phyloP scores from a whole-genome alignment of 2,797 vertebrate genomes.

The Cossypha niveicapilla region DNA sequence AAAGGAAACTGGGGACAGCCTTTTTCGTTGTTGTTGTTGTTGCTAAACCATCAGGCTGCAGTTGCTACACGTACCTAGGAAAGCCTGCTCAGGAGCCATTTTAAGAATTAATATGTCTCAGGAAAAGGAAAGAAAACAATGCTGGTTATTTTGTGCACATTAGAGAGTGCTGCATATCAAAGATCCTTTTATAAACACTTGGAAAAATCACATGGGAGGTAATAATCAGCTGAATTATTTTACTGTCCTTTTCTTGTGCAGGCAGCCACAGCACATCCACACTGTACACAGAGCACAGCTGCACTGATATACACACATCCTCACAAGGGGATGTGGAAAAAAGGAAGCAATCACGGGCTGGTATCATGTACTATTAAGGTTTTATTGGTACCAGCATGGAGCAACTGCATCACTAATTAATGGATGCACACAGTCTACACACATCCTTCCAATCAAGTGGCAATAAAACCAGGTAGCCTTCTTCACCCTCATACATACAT shows the following conservation, averaged over 20 bases:
- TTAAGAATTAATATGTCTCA: constrained; percentile 31
- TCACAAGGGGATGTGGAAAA: background rate
- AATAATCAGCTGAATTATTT: background rate
- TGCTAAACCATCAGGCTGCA: constrained; percentile 11
- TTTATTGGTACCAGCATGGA: constrained; percentile 40
- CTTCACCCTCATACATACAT: background rate
- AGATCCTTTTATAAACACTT: background rate
- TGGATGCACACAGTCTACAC: constrained; percentile 10
- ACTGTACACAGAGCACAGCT: background rate
- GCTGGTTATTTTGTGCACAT: background rate
- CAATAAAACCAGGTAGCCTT: background rate
- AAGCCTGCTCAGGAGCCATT: constrained; percentile 48
- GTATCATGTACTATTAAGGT: constrained; percentile 6
- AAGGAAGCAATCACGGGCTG: constrained; percentile 16
- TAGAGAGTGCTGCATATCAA: background rate
- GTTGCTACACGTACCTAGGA: background rate
- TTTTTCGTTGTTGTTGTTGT: background rate
- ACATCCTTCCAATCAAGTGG: background rate
- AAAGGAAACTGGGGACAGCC: constrained; percentile 52
- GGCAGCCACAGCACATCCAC: background rate
- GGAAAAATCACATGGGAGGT: constrained; percentile 3
- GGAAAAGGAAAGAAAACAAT: constrained; percentile 1
- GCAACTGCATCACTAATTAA: constrained; percentile 48
- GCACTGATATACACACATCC: background rate
- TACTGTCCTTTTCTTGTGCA: background rate